Evolutionary conservation across 2,888 invertebrate genomes (phyloP), one percentile per base, ranked within the genome.

Genomic region (Empis livida): DNA sequence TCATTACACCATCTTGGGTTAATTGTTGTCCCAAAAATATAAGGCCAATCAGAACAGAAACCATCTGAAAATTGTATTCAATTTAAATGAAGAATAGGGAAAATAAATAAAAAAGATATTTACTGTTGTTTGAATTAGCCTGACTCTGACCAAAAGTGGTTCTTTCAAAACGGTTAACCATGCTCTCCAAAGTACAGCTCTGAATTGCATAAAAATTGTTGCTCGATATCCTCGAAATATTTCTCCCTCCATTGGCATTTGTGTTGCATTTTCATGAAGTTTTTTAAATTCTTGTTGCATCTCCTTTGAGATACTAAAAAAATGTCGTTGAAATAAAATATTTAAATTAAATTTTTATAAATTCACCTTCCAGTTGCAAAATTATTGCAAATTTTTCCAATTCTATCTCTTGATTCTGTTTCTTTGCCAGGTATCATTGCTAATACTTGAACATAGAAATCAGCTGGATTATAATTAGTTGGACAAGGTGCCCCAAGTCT

Each of bases 381-480:
- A 43, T 79, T 77, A 47, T 86, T 83, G 64, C 89, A 89, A 17
- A 90, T 84, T 49, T 82, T 79, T 51, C 82, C 80, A 37, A 90
- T 82, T 3, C 84, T 82, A 48, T 83, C 80, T 41, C 81, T 75
- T 42, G 91, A 92, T 10, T 83, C 79, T 40, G 79, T 77, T 65
- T 94, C 94, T 13, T 82, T 74, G 1, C 84, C 87, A 0, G 93
- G 93, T 2, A 85, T 79, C 2, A 94, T 82, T 0, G 94, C 91
- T 54, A 95, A 68, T 3, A 89, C 78, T 62, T 93, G 88, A 43
- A 96, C 85, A 68, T 86, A 94, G 68, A 88, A 91, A 69, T 96
- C 95, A 0, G 93, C 93, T 3, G 94, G 94, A 65, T 94, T 95
- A 70, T 88, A 93, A 64, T 92, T 92, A 5, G 77, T 78, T 0